These are phyloP conservation scores for Leptinotarsa peninsularis DNA, from an alignment of 2,888 invertebrate genomes.

Conservation along the genomic window DNA sequence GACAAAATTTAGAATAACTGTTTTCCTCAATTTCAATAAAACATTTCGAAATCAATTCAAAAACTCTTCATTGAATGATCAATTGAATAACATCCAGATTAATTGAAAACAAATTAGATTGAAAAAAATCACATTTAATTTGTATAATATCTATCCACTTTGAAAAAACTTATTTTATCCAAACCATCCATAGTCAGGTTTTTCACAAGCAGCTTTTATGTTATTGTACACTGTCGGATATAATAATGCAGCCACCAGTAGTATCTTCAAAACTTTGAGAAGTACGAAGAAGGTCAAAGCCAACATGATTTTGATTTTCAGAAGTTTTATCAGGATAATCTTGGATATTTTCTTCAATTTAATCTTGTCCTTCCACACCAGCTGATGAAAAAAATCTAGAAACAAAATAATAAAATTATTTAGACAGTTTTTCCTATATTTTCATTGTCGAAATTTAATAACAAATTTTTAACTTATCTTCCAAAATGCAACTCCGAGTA, in stretches of 20 bases:
- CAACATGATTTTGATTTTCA: neutral
- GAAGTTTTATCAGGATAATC: neutral
- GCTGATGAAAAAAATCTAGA: neutral
- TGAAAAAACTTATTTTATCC: neutral
- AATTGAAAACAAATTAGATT: too few relatives aligned
- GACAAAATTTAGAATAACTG: too few relatives aligned
- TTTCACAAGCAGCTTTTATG: neutral
- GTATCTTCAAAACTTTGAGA: neutral
- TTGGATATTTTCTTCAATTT: neutral
- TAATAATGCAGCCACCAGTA: neutral
- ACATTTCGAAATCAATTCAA: too few relatives aligned
- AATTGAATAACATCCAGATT: too few relatives aligned
- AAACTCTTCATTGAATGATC: too few relatives aligned
- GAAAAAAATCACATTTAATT: too few relatives aligned
- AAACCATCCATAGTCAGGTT: neutral
- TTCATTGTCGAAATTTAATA: slow-evolving; percentile 6
- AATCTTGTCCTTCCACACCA: neutral
- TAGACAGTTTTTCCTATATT: too few relatives aligned
- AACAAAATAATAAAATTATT: neutral
- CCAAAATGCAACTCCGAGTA: neutral
- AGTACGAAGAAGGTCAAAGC: neutral
- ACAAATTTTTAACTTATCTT: slow-evolving; percentile 27
- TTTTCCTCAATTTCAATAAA: too few relatives aligned
- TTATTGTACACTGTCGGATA: neutral
- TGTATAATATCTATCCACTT: too few relatives aligned